Conservation (phyloP, 2,113 vertebrate species). For the Pseudopodoces humilis region DNA sequence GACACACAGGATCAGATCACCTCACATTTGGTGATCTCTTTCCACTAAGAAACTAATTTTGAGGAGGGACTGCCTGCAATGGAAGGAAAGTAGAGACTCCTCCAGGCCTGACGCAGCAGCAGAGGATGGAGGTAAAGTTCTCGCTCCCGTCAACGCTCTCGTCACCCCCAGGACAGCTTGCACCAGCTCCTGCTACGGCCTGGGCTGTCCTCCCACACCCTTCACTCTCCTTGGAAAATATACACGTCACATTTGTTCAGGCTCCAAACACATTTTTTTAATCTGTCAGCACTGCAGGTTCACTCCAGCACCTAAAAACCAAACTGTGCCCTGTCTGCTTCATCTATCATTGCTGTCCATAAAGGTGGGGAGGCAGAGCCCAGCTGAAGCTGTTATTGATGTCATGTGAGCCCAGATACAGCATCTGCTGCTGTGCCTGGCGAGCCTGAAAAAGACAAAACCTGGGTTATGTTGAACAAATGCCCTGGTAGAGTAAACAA, state of each 20-base stretch:
- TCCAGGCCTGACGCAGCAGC: neutral
- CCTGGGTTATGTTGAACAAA: neutral
- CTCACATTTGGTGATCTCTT: neutral
- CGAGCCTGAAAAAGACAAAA: slow-evolving; percentile 20
- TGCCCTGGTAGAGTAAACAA: neutral
- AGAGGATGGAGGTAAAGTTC: neutral
- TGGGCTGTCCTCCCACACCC: slow-evolving; percentile 41
- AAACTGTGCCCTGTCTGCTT: slow-evolving; percentile 17
- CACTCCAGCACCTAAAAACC: neutral
- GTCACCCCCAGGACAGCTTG: neutral
- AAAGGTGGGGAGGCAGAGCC: neutral
- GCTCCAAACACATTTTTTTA: neutral
- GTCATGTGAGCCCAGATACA: slow-evolving; percentile 4
- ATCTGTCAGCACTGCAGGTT: neutral
- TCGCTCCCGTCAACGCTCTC: neutral
- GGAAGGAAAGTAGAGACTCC: neutral
- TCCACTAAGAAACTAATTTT: neutral
- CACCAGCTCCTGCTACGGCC: slow-evolving; percentile 3
- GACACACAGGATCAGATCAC: neutral
- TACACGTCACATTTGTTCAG: slow-evolving; percentile 19
- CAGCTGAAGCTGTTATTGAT: slow-evolving; percentile 33
- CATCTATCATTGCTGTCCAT: neutral
- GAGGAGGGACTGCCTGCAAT: neutral
- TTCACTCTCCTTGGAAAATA: slow-evolving; percentile 29
- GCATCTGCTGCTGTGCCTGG: slow-evolving; percentile 27